Conservation (phyloP, 2,888 invertebrate genomes). For the Arctia plantaginis region DNA sequence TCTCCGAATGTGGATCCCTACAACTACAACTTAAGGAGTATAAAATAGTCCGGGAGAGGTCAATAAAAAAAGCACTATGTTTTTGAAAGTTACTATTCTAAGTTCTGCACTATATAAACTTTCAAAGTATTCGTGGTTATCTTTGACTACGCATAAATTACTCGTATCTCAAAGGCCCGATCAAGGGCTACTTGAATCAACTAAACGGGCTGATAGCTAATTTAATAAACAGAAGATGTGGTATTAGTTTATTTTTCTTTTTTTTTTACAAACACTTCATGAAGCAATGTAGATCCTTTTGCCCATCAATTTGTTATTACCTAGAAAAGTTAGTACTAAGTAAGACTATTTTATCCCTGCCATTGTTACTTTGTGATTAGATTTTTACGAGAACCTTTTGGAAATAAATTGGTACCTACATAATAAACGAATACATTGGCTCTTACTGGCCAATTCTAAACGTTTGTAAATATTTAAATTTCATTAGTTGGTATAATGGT, state of each 20-base stretch:
- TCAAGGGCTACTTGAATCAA: constrained; percentile 16
- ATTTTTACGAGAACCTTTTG: constrained; percentile 11
- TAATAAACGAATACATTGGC: constrained; percentile 7
- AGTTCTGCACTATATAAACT: not conserved
- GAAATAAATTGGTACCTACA: constrained; percentile 4
- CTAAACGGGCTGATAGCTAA: not conserved
- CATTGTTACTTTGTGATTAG: constrained; percentile 10
- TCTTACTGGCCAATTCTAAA: not conserved
- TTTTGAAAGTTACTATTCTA: not conserved
- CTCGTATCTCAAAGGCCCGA: constrained; percentile 9
- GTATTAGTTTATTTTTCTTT: constrained; percentile 17
- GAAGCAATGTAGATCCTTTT: constrained; percentile 16
- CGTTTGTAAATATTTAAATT: not conserved
- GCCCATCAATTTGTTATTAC: constrained; percentile 23
- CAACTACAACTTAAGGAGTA: no score
- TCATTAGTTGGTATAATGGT: no score
- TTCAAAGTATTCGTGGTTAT: not conserved
- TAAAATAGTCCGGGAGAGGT: not conserved
- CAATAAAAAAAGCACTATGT: not conserved
- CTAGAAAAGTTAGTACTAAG: not conserved
- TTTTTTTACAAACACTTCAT: constrained; percentile 7
- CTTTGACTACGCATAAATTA: not conserved
- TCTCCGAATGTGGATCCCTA: no score
- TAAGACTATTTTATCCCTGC: constrained; percentile 11
- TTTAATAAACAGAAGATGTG: constrained; percentile 17